Evolutionary conservation across 2,797 vertebrate genomes (phyloP), one percentile per base, ranked within the genome.

Genomic region (Avahi laniger): DNA sequence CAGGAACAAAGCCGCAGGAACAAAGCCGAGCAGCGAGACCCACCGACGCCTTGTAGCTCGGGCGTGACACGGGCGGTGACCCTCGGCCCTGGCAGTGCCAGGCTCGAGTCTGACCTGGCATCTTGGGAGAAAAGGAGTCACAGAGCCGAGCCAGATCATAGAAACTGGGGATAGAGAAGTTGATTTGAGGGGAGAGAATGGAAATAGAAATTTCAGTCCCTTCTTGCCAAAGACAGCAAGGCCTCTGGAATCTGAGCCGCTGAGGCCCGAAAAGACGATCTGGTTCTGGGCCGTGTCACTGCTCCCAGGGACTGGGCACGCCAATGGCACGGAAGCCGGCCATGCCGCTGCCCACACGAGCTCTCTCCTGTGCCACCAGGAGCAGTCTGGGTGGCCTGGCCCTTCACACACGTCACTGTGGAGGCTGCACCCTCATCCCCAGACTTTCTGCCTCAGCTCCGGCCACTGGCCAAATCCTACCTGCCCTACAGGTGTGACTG

Each of bases 1-100:
- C 1, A 0, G n/a, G n/a, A n/a, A n/a, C n/a, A n/a, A n/a, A 12
- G 26, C 0, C 0, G 11, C 3, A 12, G 18, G 13, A 30, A 35
- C 79, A 28, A 43, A 79, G 48, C 26, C 70, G 41, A 67, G 52
- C 14, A 35, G n/a, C 12, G 4, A 79, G 69, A 30, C 33, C 67
- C 17, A 3, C 75, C 22, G 70, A 50, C 0, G 0, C 20, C 41
- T 10, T 0, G 0, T 46, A 26, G 13, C 73, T 28, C 18, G 7
- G 15, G 54, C 20, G 17, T n/a, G 38, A 4, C 17, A 11, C 26
- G 4, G 46, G 35, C 15, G 1, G 3, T 10, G 30, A n/a, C 50
- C 26, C 52, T 54, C 20, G 8, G 52, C 52, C 52, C 50, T 8
- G 7, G 52, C 52, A 54, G 52, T 24, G 52, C 52, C 52, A 43